Evolutionary conservation across 2,797 vertebrate species (phyloP).

Genomic region (Sebastiscus albofasciatus): DNA sequence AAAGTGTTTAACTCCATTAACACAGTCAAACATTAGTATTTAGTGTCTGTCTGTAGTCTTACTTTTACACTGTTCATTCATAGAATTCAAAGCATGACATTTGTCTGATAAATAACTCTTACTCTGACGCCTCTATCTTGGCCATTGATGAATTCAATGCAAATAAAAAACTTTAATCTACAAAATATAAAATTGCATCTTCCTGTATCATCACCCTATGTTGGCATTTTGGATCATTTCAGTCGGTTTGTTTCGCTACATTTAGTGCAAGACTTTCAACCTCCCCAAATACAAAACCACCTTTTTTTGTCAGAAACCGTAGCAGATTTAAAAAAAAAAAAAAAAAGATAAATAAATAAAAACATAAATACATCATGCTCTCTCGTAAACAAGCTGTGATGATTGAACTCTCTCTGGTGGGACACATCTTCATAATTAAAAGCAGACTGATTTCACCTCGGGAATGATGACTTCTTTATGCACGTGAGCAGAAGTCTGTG

Average conservation of each 20-base stretch:
- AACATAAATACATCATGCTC: constrained; percentile 72
- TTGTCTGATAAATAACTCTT: constrained; percentile 62
- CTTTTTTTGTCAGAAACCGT: constrained; percentile 48
- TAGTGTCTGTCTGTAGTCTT: constrained; percentile 57
- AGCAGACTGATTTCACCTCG: constrained; percentile 31
- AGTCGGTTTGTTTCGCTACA: constrained; percentile 69
- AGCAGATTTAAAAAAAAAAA: constrained; percentile 39
- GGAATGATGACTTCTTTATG: constrained; percentile 39
- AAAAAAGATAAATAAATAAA: constrained; percentile 74
- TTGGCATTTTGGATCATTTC: constrained; percentile 69
- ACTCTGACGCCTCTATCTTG: constrained; percentile 56
- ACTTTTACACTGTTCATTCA: constrained; percentile 45
- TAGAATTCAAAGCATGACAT: constrained; percentile 50
- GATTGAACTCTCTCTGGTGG: constrained; percentile 43
- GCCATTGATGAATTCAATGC: constrained; percentile 59
- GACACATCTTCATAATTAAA: constrained; percentile 40
- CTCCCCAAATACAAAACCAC: constrained; percentile 53
- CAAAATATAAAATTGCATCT: constrained; percentile 78
- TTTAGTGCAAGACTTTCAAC: constrained; percentile 73
- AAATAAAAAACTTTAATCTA: constrained; percentile 66
- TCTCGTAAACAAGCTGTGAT: constrained; percentile 64
- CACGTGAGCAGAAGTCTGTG: constrained; percentile 54
- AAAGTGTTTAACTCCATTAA: constrained; percentile 67
- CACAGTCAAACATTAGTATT: constrained; percentile 76
- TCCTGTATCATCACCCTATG: constrained; percentile 64